These are phyloP conservation scores for Tinea trinotella DNA, from an alignment of 2,888 invertebrate species.

Conservation along the genomic window DNA sequence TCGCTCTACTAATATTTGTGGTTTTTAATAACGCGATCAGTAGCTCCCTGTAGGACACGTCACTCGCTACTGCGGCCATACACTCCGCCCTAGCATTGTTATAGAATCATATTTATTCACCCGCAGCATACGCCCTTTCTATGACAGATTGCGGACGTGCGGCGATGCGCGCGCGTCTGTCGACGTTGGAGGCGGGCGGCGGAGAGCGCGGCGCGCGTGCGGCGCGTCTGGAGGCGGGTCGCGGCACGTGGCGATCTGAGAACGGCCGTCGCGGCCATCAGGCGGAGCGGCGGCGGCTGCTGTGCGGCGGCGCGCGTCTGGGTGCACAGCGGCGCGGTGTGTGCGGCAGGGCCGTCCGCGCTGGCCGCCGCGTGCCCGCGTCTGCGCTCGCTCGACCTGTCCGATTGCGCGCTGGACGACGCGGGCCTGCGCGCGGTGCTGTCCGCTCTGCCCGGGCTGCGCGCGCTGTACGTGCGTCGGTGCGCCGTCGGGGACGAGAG, in stretches of 20 bases:
- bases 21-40: not conserved
- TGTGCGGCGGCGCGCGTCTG: not conserved
- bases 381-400: constrained; percentile 91
- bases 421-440: constrained; percentile 90
- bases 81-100: not conserved
- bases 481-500: constrained; percentile 77
- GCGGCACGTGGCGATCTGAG: constrained; percentile 78
- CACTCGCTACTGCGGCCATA: not conserved
- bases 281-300: constrained; percentile 62
- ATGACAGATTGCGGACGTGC: constrained; percentile 6
- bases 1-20: not conserved
- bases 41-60: not conserved
- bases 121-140: not conserved
- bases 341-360: not conserved
- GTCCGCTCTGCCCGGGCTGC: constrained; percentile 88
- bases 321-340: not conserved
- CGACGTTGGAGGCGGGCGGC: constrained; percentile 40
- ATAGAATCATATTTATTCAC: not conserved
- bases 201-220: not conserved
- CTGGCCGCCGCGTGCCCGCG: constrained; percentile 67
- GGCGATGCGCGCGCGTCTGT: constrained; percentile 41
- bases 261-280: constrained; percentile 85
- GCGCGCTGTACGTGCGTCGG: constrained; percentile 3
- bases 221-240: constrained; percentile 89
- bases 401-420: constrained; percentile 89